Conservation (phyloP, 2,113 vertebrate genomes). For the Alces alces region DNA sequence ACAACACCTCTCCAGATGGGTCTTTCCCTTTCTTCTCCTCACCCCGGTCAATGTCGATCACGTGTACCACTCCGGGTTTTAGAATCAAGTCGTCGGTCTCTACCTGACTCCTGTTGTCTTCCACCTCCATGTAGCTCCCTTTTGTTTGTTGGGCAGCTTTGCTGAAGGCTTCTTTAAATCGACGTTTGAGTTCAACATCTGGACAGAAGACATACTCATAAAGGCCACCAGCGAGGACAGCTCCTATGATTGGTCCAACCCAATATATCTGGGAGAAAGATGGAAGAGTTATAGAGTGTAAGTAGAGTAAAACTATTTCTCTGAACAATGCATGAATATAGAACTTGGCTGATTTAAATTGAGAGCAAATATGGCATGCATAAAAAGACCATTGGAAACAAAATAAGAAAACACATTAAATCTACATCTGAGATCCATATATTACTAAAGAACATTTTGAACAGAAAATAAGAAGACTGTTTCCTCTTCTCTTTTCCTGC, state of each 20-base stretch:
- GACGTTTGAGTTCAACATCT: conserved; percentile 86
- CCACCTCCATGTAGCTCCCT: conserved; percentile 89
- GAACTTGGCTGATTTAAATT: not conserved
- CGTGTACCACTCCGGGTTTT: conserved; percentile 84
- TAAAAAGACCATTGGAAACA: not conserved
- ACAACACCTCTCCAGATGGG: conserved; percentile 86
- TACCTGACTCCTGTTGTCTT: conserved; percentile 81
- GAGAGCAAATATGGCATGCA: not conserved
- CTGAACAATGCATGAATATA: not conserved
- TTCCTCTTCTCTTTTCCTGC: not conserved
- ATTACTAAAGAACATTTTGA: not conserved
- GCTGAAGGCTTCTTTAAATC: conserved; percentile 85
- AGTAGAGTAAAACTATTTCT: not conserved
- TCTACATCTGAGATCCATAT: not conserved
- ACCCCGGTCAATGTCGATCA: conserved; percentile 82
- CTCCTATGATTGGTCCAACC: conserved; percentile 92
- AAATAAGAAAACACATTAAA: not conserved
- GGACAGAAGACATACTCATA: conserved; percentile 95
- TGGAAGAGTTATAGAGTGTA: not conserved
- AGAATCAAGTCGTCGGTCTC: conserved; percentile 85
- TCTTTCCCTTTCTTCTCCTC: conserved; percentile 88
- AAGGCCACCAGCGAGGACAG: conserved; percentile 86
- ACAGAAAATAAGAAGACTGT: not conserved
- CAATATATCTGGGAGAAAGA: conserved; percentile 88
- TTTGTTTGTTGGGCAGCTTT: conserved; percentile 84